These are phyloP conservation scores for Formica exsecta DNA, from an alignment of 1,140 invertebrate species.

Conservation along the genomic window DNA sequence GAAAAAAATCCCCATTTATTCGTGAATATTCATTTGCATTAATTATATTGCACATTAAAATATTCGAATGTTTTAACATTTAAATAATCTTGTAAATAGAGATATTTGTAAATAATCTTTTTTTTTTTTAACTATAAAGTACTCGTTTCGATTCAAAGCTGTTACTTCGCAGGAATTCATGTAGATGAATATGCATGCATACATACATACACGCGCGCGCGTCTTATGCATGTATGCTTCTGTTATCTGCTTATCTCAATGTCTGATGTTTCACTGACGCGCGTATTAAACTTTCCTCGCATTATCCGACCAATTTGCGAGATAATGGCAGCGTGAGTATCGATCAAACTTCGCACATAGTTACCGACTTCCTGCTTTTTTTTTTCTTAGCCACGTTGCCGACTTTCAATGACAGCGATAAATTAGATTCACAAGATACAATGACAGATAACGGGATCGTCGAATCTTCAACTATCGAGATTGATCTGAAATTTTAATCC, in stretches of 20 bases:
- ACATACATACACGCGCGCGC: background rate
- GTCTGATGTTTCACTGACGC: constrained; percentile 74
- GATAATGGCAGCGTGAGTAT: constrained; percentile 60
- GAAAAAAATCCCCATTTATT: constrained; percentile 8
- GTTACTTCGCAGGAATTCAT: constrained; percentile 50
- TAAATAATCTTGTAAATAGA: constrained; percentile 26
- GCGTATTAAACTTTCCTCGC: constrained; percentile 75
- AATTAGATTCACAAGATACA: constrained; percentile 41
- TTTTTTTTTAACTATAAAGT: constrained; percentile 30
- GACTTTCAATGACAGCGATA: constrained; percentile 8
- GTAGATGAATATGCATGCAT: background rate
- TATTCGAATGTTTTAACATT: constrained; percentile 30
- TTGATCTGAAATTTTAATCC: constrained; percentile 18
- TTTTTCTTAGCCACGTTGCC: constrained; percentile 7
- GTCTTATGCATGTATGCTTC: background rate
- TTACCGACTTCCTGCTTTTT: constrained; percentile 53
- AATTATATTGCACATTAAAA: constrained; percentile 50
- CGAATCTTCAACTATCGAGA: constrained; percentile 30
- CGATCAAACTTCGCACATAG: constrained; percentile 70
- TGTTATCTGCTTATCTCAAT: constrained; percentile 74
- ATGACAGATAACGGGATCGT: constrained; percentile 48
- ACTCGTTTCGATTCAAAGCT: constrained; percentile 38
- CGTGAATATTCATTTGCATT: constrained; percentile 51
- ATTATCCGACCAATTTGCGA: constrained; percentile 66
- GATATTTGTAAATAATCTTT: constrained; percentile 2